These are phyloP conservation scores for Urocyon cinereoargenteus DNA, from an alignment of 2,797 vertebrate species.

Conservation along the genomic window DNA sequence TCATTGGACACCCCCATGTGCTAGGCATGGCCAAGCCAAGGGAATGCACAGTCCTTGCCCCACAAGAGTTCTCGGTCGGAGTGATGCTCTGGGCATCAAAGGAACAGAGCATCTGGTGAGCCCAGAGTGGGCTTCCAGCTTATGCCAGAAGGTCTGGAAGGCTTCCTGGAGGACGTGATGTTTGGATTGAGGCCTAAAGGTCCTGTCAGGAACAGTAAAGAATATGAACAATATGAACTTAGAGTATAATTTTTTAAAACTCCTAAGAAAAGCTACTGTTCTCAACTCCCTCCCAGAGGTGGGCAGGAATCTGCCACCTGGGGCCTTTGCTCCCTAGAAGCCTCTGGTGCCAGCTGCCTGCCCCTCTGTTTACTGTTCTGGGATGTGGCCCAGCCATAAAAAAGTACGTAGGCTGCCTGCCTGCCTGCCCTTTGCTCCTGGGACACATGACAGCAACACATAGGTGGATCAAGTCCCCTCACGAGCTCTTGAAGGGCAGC, in stretches of 20 bases:
- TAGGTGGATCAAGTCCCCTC: not conserved
- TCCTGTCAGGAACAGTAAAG: not conserved
- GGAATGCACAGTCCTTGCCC: not conserved
- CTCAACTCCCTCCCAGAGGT: not conserved
- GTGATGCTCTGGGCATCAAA: not conserved
- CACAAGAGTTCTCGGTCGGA: not conserved
- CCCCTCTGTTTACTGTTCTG: constrained; percentile 78
- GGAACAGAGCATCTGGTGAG: no score
- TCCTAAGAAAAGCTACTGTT: not conserved
- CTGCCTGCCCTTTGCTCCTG: constrained; percentile 73
- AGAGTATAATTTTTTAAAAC: not conserved
- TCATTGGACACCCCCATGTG: not conserved
- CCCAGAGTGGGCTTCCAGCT: not conserved
- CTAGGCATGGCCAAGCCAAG: not conserved
- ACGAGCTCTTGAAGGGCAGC: not conserved
- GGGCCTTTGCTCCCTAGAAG: not conserved
- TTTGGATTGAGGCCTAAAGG: not conserved
- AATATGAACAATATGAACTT: not conserved
- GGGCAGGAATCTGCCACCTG: not conserved
- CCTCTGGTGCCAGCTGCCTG: constrained; percentile 63
- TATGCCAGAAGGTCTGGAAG: not conserved
- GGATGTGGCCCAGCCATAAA: constrained; percentile 79
- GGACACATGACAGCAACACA: not conserved
- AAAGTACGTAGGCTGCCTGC: constrained; percentile 1
- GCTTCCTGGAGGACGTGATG: constrained; percentile 21